Evolutionary conservation across 2,888 invertebrate genomes (phyloP), one percentile per base, ranked within the genome.

Genomic region (Carterocephalus palaemon): DNA sequence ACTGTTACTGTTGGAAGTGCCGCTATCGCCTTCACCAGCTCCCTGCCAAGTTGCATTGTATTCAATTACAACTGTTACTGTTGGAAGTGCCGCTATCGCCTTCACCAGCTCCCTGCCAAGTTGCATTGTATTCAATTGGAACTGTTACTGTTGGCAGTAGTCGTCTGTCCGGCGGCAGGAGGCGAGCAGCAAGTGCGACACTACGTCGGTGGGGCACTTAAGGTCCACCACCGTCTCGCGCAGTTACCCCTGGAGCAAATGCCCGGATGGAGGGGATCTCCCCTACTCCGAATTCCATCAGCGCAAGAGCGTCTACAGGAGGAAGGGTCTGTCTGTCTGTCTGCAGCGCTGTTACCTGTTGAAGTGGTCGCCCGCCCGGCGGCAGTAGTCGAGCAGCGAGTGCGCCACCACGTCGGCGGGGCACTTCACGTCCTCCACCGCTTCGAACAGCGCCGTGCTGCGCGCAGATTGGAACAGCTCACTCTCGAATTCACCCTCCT

Each of bases 371-470:
- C 90, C 88, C 0, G 92, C 89, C 10, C 89, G 88, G 54, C 92
- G 89, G 62, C 94, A 90, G 67, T 93, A 93, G 36, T 92, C 90
- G 39, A 91, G 70, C n/a, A 96, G 81, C 0, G 95, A 93, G 59
- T 93, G 89, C 20, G 77, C 70, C 13, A 94, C 92, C 12, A 94
- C 90, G 60, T 92, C 90, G 0, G 93, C 91, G 6, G 95, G 90
- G 45, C 92, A 93, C 65, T 93, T 93, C 73, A 95, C 95, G 53
- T 90, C 88, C 57, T 93, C 92, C 48, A 97, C 93, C 37, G 95
- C 90, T 66, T 95, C 93, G 75, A 93, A 97, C 51, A 96, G 91
- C n/a, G 95, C 88, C 8, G 95, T 95, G 66, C 95, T 94, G 64
- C 92, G 93, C 0, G 96, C 96, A 0, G 95, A 93, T 58, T 93